phyloP scores from a whole-genome alignment of 2,113 vertebrate species.

The Ceyx cyanopectus region DNA sequence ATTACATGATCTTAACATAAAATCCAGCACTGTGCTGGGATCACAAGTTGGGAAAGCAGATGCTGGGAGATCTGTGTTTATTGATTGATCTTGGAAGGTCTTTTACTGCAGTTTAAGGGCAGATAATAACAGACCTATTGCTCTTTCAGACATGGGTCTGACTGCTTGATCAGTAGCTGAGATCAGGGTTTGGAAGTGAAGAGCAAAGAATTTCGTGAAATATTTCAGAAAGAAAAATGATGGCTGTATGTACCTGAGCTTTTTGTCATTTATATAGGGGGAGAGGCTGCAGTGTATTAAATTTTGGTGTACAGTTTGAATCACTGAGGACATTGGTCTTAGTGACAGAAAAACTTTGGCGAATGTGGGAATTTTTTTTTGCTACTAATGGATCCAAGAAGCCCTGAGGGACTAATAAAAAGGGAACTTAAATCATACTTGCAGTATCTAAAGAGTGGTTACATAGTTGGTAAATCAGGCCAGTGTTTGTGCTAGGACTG shows the following conservation, averaged over 20 bases:
- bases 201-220: neutral
- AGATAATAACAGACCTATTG: neutral
- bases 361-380: neutral
- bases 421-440: neutral
- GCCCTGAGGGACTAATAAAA: neutral
- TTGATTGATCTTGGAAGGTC: neutral
- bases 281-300: neutral
- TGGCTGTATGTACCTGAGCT: neutral
- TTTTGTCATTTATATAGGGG: neutral
- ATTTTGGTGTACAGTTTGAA: neutral
- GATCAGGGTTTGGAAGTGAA: neutral
- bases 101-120: neutral
- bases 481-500: neutral
- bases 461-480: neutral
- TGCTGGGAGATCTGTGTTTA: neutral
- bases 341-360: neutral
- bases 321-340: neutral
- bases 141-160: neutral
- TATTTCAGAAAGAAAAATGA: constrained; percentile 9
- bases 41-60: neutral
- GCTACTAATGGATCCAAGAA: neutral
- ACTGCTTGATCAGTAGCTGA: neutral
- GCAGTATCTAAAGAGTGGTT: neutral
- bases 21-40: neutral
- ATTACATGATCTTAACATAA: neutral